phyloP scores from a whole-genome alignment of 30 jellyfish, hydroid and myxozoan species.

The Pseudorhiza aurosa region DNA sequence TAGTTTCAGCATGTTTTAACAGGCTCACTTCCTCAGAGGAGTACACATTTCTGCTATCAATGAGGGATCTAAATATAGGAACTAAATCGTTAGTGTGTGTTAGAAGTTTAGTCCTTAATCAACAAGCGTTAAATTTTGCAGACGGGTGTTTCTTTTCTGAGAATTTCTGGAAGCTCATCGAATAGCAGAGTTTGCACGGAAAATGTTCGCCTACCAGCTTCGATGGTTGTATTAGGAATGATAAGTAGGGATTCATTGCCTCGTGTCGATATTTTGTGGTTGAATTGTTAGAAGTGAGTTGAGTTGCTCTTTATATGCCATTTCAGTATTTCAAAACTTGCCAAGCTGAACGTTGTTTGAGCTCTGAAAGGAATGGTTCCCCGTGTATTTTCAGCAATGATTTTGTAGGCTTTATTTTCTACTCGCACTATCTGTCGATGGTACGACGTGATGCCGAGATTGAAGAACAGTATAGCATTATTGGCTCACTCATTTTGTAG shows the following conservation, averaged over 20 bases:
- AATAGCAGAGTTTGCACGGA: constrained; percentile 7
- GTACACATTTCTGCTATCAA: background rate
- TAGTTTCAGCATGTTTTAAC: background rate
- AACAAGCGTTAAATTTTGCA: background rate
- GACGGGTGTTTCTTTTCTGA: background rate
- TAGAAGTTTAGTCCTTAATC: background rate
- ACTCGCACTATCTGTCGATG: constrained; percentile 4
- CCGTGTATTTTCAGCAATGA: background rate
- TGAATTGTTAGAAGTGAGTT: background rate
- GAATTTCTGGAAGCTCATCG: constrained; percentile 12
- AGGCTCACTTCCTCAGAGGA: background rate
- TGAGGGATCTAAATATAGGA: background rate
- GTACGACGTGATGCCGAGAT: background rate
- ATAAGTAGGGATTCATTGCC: background rate
- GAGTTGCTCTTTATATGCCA: background rate
- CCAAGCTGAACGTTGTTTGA: constrained; percentile 1
- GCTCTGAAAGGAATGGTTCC: constrained; percentile 7
- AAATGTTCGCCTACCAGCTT: constrained; percentile 6
- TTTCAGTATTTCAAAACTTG: background rate
- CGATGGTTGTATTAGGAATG: background rate
- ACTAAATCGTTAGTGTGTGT: background rate
- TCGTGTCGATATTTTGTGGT: constrained; percentile 16
- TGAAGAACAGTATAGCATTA: constrained; percentile 15
- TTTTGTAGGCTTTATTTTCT: constrained; percentile 12
- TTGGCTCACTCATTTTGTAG: background rate